Evolutionary conservation across 2,797 vertebrate species (phyloP), one percentile per base, ranked within the genome.

Genomic region (Cyprinodon diabolis): DNA sequence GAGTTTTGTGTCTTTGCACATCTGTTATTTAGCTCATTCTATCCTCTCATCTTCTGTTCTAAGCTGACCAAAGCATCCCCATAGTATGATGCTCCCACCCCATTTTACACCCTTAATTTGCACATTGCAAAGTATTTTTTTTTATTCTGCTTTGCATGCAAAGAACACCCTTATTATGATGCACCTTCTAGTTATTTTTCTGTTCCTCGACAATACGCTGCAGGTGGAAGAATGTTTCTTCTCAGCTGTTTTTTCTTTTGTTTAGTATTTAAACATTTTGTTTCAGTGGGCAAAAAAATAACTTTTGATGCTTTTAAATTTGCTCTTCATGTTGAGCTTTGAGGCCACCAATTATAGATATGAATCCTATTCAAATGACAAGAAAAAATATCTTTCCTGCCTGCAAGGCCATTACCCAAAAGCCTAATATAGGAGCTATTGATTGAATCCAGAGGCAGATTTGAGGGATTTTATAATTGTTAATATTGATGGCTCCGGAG

Each of bases 401-500:
- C 79, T 75, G 69, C 76, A 78, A 35, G 81, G 66, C 70, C 76
- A 76, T 89, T 89, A 89, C 81, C 84, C 79, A 81, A 85, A 83
- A 84, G 84, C 80, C 72, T 66, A 79, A 79, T 70, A 66, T 84
- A 77, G 82, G 60, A 79, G 81, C 79, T 85, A 88, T 86, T 86
- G 86, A 91, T 84, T 89, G 54, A 75, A 90, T 89, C 79, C 81
- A 30, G 71, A 79, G 72, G 80, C 80, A 71, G 75, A 80, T 85
- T 72, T 78, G 84, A 87, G 82, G 81, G 77, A 71, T 79, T 87
- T 83, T 82, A 77, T 83, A 87, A 91, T 90, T 86, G 80, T 79
- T 81, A 81, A 82, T 88, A 89, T 85, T 75, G 86, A 88, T 84
- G 73, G 76, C 48, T n/a, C 72, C 1, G 79, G 68, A 65, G 73